A percentile compares a stretch with the other conserved stretches of the same genome.
phyloP scores from a whole-genome alignment of 2,797 vertebrate genomes.

The Tangara arthus region DNA sequence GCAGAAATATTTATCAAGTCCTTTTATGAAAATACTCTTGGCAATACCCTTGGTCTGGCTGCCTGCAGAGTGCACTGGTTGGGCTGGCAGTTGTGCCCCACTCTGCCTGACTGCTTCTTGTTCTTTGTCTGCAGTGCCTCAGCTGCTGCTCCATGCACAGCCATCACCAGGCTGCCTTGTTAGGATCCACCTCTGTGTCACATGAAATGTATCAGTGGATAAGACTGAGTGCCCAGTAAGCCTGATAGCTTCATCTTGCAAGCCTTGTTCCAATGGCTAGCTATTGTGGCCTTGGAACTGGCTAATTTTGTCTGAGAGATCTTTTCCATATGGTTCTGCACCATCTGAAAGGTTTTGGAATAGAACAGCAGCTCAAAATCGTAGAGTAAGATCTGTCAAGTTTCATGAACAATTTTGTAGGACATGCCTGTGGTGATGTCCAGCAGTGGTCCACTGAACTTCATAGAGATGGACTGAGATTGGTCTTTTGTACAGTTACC shows the following conservation, averaged over 20 bases:
- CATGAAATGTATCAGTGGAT: background rate
- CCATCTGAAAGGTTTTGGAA: background rate
- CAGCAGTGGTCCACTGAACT: background rate
- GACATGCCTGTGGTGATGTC: background rate
- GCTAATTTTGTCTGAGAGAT: background rate
- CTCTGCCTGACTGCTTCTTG: background rate
- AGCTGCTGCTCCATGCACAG: background rate
- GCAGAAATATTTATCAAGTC: background rate
- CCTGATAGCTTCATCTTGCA: background rate
- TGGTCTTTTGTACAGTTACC: background rate
- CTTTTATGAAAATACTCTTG: background rate
- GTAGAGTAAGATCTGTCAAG: background rate
- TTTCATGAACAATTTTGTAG: background rate
- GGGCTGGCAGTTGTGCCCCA: background rate
- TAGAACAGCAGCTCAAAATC: background rate
- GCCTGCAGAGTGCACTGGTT: background rate
- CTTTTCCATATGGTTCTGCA: background rate
- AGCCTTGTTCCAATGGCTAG: background rate
- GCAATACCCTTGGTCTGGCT: background rate
- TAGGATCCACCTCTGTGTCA: background rate
- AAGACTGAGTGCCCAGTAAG: background rate
- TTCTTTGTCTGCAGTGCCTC: background rate
- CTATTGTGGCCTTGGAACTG: background rate
- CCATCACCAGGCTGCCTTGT: background rate
- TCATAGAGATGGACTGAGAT: background rate